Evolutionary conservation across 2,113 vertebrate genomes (phyloP), one percentile per base, ranked within the genome.

Genomic region (Grammomys dolichurus): DNA sequence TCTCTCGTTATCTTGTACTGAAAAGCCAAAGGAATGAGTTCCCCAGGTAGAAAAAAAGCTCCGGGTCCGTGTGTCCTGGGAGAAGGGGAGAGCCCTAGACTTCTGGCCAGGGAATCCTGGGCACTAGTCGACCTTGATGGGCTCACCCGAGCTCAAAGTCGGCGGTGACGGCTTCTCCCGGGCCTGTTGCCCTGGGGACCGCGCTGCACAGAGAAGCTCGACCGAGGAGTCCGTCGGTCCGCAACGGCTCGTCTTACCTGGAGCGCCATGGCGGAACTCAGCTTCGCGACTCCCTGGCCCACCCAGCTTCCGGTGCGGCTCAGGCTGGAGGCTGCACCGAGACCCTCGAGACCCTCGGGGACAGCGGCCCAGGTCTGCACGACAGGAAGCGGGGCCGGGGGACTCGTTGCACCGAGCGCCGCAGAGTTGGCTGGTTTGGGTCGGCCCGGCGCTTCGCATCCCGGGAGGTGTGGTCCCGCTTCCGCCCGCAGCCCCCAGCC

Each of bases 201-300:
- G 40, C 85, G 14, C 69, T 3, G 31, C 1, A n/a, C 80, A 0
- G 5, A 56, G 90, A 56, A 19, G 48, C 48, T 20, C 7, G 0
- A 77, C 72, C 14, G 8, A 22, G 31, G 36, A 60, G 31, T 36
- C 51, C 36, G 20, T 7, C 56, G 3, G 31, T 19, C 78, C 63
- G 36, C 77, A 75, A 84, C 26, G 11, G 43, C 22, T 91, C 67
- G n/a, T 56, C 95, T 97, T 92, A 98, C 97, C 97, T 98, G 97
- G 92, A 43, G 95, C 90, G 97, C 97, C 97, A 98, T 97, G 58
- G 92, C 86, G 14, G 75, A 93, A 19, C 91, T 51, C 90, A 48
- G 95, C 60, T 94, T 90, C 80, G 40, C 58, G 43, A 69, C 81
- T 78, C 88, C 58, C 13, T 24, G 5, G 80, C 73, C 22, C n/a